Evolutionary conservation across 2,113 vertebrate genomes (phyloP).

Genomic region (Boulengeromyrus knoepffleri): DNA sequence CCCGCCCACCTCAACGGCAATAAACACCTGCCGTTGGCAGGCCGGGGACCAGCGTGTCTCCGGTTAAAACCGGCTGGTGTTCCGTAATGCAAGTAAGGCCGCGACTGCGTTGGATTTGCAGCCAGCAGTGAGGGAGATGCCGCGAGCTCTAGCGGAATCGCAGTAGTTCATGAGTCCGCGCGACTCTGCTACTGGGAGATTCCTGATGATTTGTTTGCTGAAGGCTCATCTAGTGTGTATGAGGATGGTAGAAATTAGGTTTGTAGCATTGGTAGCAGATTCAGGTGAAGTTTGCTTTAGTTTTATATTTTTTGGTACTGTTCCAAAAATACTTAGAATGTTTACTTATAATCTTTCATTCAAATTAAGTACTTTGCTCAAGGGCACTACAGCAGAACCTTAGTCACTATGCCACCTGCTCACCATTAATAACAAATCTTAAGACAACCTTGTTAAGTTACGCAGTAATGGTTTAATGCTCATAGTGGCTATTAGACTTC

Average conservation of each 20-base stretch:
- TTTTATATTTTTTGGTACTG: not conserved
- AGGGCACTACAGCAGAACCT: not conserved
- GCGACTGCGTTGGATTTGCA: conserved; percentile 18
- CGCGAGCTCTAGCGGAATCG: not conserved
- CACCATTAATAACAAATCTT: not conserved
- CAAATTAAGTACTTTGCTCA: not conserved
- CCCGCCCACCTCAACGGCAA: conserved; percentile 48
- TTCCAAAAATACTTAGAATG: not conserved
- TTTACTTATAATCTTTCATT: not conserved
- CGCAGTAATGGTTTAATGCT: not conserved
- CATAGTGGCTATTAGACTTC: not conserved
- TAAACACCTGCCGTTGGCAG: conserved; percentile 61
- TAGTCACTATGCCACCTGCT: not conserved
- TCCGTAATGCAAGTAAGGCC: conserved; percentile 41
- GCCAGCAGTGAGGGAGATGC: not conserved
- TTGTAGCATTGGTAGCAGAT: not conserved
- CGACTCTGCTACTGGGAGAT: not conserved
- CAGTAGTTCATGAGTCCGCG: not conserved
- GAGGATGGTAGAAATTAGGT: not conserved
- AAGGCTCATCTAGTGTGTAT: no score
- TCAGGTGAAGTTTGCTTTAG: not conserved
- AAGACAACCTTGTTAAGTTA: not conserved
- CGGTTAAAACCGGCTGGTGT: conserved; percentile 36
- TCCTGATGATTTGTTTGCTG: not conserved
- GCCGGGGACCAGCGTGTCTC: conserved; percentile 8